Evolutionary conservation across 2,797 vertebrate species (phyloP).

Genomic region (Phataginus tricuspis): DNA sequence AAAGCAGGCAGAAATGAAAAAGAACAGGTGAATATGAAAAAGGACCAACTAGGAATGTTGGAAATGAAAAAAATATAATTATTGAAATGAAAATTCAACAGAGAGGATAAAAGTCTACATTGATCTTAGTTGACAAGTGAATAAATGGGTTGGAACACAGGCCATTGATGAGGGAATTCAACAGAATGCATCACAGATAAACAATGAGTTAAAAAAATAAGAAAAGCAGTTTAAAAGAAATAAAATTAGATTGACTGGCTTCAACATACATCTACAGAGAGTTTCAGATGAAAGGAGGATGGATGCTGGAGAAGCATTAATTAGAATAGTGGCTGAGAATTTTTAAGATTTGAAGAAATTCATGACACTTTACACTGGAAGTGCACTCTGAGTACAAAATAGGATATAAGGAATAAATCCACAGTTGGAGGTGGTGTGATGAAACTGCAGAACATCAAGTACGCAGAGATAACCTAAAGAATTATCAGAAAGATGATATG

Average conservation of each 20-base stretch:
- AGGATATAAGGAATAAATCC: background rate
- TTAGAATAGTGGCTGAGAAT: background rate
- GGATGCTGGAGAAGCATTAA: background rate
- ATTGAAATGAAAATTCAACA: background rate
- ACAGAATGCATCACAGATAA: background rate
- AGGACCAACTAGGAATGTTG: background rate
- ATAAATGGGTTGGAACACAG: background rate
- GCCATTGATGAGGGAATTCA: background rate
- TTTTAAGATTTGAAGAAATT: conserved; percentile 10
- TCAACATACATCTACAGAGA: background rate
- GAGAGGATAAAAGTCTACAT: background rate
- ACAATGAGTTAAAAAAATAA: background rate
- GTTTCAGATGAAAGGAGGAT: background rate
- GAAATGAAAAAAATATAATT: background rate
- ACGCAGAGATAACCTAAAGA: background rate
- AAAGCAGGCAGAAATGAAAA: background rate
- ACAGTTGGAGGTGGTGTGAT: background rate
- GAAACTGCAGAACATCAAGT: background rate
- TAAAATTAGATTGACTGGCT: background rate
- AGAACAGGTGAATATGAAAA: background rate
- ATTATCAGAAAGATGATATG: background rate
- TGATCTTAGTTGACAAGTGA: background rate
- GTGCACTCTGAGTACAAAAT: background rate
- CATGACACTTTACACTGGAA: background rate
- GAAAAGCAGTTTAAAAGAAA: background rate